Percentiles rank a stretch among this genome's conserved stretches.
Conservation (phyloP, 2,888 invertebrate genomes). For the Oligia strigilis region DNA sequence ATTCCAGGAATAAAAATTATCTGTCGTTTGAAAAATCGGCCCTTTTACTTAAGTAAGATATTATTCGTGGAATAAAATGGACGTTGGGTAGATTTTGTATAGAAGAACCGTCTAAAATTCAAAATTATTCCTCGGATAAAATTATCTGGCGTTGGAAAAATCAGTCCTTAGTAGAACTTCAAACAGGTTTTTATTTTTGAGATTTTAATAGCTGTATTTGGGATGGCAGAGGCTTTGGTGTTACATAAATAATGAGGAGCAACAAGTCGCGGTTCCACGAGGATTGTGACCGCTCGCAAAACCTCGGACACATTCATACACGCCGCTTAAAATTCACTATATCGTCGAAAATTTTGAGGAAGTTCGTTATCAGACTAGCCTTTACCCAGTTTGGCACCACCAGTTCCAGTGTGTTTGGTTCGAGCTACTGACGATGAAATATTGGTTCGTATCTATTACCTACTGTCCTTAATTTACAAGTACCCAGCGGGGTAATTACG, state of each 20-base stretch:
- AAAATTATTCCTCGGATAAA: background rate
- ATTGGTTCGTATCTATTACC: background rate
- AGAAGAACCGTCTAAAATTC: background rate
- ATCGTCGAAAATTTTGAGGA: background rate
- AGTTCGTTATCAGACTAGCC: background rate
- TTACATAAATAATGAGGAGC: slow-evolving; percentile 54
- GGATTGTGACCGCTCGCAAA: slow-evolving; percentile 15
- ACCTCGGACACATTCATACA: slow-evolving; percentile 11
- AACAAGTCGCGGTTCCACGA: slow-evolving; percentile 55
- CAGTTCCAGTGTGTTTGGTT: background rate
- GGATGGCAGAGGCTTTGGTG: slow-evolving; percentile 1
- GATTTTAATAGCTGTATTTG: slow-evolving; percentile 29
- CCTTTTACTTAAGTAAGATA: too few relatives aligned
- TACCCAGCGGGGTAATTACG: background rate
- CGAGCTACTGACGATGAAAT: background rate
- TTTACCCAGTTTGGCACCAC: background rate
- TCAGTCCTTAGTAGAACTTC: background rate
- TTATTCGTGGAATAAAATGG: too few relatives aligned
- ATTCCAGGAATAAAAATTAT: too few relatives aligned
- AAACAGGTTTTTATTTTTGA: slow-evolving; percentile 16
- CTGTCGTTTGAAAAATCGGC: too few relatives aligned
- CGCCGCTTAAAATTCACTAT: slow-evolving; percentile 31
- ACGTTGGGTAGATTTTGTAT: background rate
- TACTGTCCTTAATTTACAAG: background rate
- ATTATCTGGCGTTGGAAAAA: background rate